A percentile compares a stretch with the other conserved stretches of the same genome.
These are phyloP conservation scores for Euzophera pinguis DNA, from an alignment of 2,888 invertebrate genomes.

Conservation along the genomic window DNA sequence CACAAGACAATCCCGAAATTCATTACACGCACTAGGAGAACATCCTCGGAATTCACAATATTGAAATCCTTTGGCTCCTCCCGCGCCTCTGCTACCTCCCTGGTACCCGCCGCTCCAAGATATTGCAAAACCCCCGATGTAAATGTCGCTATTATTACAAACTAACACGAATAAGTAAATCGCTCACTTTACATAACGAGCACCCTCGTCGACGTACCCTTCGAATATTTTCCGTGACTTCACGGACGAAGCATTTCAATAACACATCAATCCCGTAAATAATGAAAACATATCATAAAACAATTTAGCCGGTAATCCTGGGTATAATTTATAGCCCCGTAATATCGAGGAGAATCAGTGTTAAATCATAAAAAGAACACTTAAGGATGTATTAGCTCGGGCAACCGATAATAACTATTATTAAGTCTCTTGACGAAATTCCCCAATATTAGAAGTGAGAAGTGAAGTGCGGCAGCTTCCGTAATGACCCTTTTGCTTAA, in stretches of 20 bases:
- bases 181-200: conserved; percentile 43
- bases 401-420: conserved; percentile 75
- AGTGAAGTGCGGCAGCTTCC: conserved; percentile 39
- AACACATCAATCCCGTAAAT: conserved; percentile 33
- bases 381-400: conserved; percentile 68
- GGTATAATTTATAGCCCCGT: conserved; percentile 64
- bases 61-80: conserved; percentile 58
- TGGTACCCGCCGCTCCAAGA: conserved; percentile 32
- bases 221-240: conserved; percentile 24
- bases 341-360: conserved; percentile 69
- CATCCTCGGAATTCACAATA: conserved; percentile 78
- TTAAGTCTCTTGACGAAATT: conserved; percentile 69
- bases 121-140: conserved; percentile 49
- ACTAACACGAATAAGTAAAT: conserved; percentile 62
- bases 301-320: conserved; percentile 66
- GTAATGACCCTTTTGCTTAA: conserved; percentile 17
- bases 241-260: conserved; percentile 28
- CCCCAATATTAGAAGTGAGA: conserved; percentile 56
- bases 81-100: conserved; percentile 28
- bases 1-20: conserved; percentile 77
- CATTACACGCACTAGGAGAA: conserved; percentile 69
- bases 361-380: conserved; percentile 75
- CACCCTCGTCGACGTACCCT: conserved; percentile 4
- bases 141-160: conserved; percentile 45
- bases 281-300: conserved; percentile 71